Percentiles rank a stretch among this genome's conserved stretches.
Conservation (phyloP, 2,888 invertebrate genomes). For the Drosophila antonietae region DNA sequence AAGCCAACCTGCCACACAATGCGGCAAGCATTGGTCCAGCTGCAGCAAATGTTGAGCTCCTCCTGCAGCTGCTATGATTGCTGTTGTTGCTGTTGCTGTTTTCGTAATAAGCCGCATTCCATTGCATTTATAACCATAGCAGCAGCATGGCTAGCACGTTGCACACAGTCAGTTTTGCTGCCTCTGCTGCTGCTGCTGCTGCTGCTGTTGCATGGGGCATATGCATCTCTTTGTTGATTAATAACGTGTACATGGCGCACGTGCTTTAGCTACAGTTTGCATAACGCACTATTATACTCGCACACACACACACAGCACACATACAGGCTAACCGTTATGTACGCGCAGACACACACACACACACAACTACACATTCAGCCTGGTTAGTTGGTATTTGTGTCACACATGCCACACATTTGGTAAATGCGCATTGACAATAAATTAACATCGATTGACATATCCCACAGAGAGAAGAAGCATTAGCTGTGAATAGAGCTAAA, state of each 20-base stretch:
- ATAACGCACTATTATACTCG: slow-evolving; percentile 56
- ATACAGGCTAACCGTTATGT: background rate
- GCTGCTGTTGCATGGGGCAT: slow-evolving; percentile 38
- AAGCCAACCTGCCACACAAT: slow-evolving; percentile 51
- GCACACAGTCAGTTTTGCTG: slow-evolving; percentile 13
- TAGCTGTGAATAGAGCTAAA: slow-evolving; percentile 28
- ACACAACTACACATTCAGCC: background rate
- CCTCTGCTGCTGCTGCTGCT: background rate
- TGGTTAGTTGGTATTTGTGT: slow-evolving; percentile 61
- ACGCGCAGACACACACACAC: slow-evolving; percentile 13
- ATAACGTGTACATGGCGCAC: slow-evolving; percentile 75
- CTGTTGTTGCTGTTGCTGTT: slow-evolving; percentile 26
- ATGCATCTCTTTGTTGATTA: slow-evolving; percentile 66
- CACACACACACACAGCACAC: slow-evolving; percentile 28
- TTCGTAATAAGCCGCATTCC: slow-evolving; percentile 69
- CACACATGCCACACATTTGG: slow-evolving; percentile 51
- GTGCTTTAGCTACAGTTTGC: slow-evolving; percentile 63
- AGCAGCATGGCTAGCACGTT: slow-evolving; percentile 35
- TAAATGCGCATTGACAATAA: slow-evolving; percentile 74
- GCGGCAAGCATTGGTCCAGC: slow-evolving; percentile 28
- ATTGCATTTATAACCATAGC: slow-evolving; percentile 45
- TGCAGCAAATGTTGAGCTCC: slow-evolving; percentile 6
- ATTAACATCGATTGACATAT: slow-evolving; percentile 77
- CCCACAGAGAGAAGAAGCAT: slow-evolving; percentile 42
- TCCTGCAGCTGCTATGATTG: slow-evolving; percentile 6